A percentile compares a stretch with the other conserved stretches of the same genome.
phyloP scores from a whole-genome alignment of 2,888 invertebrate species.

The Xestobium rufovillosum region DNA sequence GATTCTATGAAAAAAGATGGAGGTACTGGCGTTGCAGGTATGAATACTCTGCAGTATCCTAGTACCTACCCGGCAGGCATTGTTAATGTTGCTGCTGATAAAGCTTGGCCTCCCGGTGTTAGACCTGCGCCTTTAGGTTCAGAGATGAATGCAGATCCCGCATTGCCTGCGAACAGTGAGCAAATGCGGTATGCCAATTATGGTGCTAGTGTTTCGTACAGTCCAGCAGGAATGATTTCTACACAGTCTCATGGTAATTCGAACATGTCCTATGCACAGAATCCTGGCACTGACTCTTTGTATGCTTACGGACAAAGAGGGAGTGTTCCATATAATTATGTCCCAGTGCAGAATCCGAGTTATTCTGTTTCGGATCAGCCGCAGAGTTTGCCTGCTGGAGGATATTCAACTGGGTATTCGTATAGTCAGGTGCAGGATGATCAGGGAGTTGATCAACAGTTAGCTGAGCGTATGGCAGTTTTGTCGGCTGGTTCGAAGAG shows the following conservation, averaged over 20 bases:
- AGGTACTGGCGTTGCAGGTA: constrained; percentile 11
- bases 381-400: too few species aligned
- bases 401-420: too few species aligned
- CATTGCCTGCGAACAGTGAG: constrained; percentile 19
- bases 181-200: neutral
- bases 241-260: too few species aligned
- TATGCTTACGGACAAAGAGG: too few species aligned
- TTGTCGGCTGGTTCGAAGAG: neutral
- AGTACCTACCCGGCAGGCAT: neutral
- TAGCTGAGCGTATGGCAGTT: constrained; percentile 1
- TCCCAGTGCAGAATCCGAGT: too few species aligned
- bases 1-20: constrained; percentile 58
- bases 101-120: constrained; percentile 54
- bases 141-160: constrained; percentile 46
- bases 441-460: neutral
- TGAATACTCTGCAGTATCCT: constrained; percentile 9
- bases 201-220: neutral
- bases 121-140: constrained; percentile 68
- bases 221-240: too few species aligned
- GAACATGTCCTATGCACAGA: too few species aligned
- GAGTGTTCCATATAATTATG: too few species aligned
- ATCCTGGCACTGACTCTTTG: too few species aligned
- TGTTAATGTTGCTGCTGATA: constrained; percentile 34
- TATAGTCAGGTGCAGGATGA: too few species aligned
- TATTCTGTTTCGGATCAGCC: too few species aligned